These are phyloP conservation scores for Margaritifera margaritifera DNA, from an alignment of 2,888 invertebrate genomes.

Conservation along the genomic window DNA sequence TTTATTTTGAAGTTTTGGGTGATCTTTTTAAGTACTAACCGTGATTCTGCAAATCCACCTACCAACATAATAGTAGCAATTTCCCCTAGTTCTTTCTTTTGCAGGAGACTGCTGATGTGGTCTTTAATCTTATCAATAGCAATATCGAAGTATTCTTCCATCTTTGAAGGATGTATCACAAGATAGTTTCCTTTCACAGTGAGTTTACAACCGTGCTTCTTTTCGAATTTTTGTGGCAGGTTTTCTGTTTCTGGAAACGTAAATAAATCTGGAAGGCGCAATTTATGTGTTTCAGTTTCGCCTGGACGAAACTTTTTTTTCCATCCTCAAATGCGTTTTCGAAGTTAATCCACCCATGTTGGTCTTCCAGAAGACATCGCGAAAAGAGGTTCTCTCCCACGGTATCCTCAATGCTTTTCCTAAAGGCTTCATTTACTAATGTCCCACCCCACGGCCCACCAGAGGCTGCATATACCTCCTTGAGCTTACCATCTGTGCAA, in stretches of 20 bases:
- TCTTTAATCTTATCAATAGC: slow-evolving; percentile 23
- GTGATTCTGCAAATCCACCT: slow-evolving; percentile 40
- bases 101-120: slow-evolving; percentile 19
- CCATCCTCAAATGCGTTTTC: not conserved
- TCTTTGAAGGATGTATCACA: slow-evolving; percentile 6
- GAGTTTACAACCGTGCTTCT: not conserved
- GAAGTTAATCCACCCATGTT: not conserved
- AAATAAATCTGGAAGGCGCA: not conserved
- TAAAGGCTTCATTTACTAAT: too few relatives aligned
- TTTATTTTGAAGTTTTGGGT: slow-evolving; percentile 17
- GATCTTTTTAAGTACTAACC: slow-evolving; percentile 24
- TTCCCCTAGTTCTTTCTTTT: slow-evolving; percentile 12
- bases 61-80: slow-evolving; percentile 31
- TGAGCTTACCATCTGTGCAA: too few relatives aligned
- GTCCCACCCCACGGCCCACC: too few relatives aligned
- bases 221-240: not conserved
- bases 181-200: too few relatives aligned
- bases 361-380: too few relatives aligned
- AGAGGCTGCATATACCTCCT: too few relatives aligned
- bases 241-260: not conserved
- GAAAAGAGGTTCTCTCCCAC: too few relatives aligned
- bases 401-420: too few relatives aligned
- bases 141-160: slow-evolving; percentile 20
- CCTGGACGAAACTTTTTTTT: not conserved
- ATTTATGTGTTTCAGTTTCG: not conserved